Evolutionary conservation across 2,888 invertebrate species (phyloP).

Genomic region (Himalopsyche anomala): DNA sequence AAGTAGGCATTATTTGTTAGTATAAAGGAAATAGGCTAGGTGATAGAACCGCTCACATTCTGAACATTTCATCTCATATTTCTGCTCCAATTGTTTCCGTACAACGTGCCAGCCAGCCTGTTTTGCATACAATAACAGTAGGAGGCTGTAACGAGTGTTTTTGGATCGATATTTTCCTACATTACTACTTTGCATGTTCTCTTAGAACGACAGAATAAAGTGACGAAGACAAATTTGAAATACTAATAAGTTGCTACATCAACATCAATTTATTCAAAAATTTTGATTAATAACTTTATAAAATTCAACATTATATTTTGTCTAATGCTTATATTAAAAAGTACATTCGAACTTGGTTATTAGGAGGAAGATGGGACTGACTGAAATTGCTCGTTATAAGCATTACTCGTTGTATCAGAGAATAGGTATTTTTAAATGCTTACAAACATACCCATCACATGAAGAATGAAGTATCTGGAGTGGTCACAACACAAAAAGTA

Average conservation of each 20-base stretch:
- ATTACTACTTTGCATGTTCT: not conserved
- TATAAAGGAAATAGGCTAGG: constrained; percentile 32
- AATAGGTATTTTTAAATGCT: too few species aligned
- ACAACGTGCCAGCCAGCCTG: constrained; percentile 52
- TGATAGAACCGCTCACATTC: constrained; percentile 41
- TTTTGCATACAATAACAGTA: constrained; percentile 60
- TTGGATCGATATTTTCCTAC: constrained; percentile 33
- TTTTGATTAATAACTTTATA: too few species aligned
- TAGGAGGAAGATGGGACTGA: too few species aligned
- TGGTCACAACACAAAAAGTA: too few species aligned
- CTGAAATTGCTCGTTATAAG: too few species aligned
- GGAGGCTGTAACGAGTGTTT: constrained; percentile 19
- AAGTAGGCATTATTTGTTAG: constrained; percentile 2
- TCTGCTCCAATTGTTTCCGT: constrained; percentile 56
- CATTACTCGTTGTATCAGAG: too few species aligned
- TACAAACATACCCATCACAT: too few species aligned
- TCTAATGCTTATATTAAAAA: too few species aligned
- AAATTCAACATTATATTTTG: too few species aligned
- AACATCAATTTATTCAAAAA: too few species aligned
- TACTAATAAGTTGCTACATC: not conserved
- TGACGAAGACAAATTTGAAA: not conserved
- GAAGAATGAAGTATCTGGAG: too few species aligned
- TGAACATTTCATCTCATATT: constrained; percentile 48
- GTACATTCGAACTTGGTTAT: too few species aligned
- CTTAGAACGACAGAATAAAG: not conserved